Conservation (phyloP, 2,797 vertebrate genomes). For the Numenius phaeopus region DNA sequence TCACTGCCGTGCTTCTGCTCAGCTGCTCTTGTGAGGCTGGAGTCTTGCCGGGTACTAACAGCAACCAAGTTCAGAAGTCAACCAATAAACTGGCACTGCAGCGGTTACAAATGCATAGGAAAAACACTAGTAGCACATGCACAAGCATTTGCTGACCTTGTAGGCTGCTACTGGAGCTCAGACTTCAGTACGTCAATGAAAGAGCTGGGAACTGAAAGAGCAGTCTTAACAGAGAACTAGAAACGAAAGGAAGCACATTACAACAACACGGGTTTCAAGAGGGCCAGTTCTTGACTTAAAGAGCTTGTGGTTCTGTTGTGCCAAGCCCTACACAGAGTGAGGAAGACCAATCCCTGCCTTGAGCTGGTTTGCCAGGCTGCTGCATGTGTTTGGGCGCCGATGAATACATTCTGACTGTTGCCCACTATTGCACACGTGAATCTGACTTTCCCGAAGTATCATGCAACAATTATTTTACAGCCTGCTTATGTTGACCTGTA, state of each 20-base stretch:
- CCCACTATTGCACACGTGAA: background rate
- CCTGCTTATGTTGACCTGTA: background rate
- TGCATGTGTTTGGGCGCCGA: rapidly evolving
- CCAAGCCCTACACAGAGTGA: background rate
- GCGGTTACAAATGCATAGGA: background rate
- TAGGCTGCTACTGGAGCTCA: background rate
- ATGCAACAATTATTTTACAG: background rate
- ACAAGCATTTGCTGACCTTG: background rate
- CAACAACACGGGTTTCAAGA: background rate
- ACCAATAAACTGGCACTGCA: background rate
- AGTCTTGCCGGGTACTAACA: background rate
- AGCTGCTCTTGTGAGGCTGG: background rate
- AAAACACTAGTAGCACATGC: background rate
- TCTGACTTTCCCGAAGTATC: background rate
- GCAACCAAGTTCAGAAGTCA: background rate
- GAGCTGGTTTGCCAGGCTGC: background rate
- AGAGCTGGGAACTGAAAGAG: background rate
- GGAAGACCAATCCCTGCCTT: background rate
- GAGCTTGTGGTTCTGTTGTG: background rate
- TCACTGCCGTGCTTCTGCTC: background rate
- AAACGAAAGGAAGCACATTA: background rate
- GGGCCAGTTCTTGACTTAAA: background rate
- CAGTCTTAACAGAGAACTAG: background rate
- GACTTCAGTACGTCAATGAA: background rate
- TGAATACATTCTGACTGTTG: background rate